Conservation (phyloP, 2,888 invertebrate genomes). For the Tetragonula carbonaria region DNA sequence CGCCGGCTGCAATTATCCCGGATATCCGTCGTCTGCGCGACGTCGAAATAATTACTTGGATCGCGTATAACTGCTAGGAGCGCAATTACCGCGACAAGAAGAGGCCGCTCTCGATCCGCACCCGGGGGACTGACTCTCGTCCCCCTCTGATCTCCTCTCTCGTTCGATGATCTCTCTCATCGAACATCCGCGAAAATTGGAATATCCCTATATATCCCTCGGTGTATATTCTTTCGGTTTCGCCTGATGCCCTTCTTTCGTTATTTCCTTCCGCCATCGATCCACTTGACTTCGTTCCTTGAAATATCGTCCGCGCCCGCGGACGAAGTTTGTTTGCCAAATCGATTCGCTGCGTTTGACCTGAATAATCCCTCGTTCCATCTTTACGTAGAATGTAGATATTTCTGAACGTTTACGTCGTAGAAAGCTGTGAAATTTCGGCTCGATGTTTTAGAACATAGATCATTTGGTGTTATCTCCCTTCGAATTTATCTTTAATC, state of each 20-base stretch:
- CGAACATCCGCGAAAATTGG: conserved; percentile 54
- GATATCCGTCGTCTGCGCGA: conserved; percentile 51
- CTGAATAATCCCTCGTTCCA: not conserved
- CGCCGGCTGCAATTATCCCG: conserved; percentile 59
- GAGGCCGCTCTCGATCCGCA: conserved; percentile 11
- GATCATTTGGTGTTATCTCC: too few species aligned
- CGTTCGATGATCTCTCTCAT: conserved; percentile 25
- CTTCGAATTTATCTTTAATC: too few species aligned
- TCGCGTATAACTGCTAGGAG: conserved; percentile 42
- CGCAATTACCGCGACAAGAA: conserved; percentile 49
- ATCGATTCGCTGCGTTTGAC: not conserved
- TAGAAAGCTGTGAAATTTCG: too few species aligned
- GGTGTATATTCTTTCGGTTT: conserved; percentile 3
- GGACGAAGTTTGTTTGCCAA: not conserved
- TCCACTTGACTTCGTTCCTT: conserved; percentile 34
- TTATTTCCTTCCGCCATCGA: not conserved
- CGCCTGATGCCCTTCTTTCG: not conserved
- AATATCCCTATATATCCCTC: conserved; percentile 48
- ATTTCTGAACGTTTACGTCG: too few species aligned
- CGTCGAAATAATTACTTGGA: conserved; percentile 67
- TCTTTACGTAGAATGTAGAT: not conserved
- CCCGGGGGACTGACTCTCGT: not conserved
- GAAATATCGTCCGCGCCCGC: not conserved
- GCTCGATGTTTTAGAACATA: too few species aligned
- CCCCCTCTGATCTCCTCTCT: not conserved